phyloP scores from a whole-genome alignment of 2,888 invertebrate genomes.

The Arge pagana region DNA sequence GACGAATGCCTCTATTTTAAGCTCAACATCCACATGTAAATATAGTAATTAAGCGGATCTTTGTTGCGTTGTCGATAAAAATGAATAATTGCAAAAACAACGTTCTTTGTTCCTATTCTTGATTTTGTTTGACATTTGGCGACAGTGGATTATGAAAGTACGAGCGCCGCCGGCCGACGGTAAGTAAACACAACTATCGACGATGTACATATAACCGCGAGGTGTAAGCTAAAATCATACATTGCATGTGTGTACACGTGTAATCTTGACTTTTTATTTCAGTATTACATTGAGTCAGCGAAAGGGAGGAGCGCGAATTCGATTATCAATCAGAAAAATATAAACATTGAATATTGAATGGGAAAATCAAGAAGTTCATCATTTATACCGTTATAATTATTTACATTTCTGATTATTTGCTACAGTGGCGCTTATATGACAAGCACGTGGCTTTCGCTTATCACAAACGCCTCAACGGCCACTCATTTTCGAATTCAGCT shows the following conservation, averaged over 20 bases:
- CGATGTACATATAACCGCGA: slow-evolving; percentile 42
- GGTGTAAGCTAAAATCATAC: slow-evolving; percentile 41
- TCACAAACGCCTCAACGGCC: too few species aligned
- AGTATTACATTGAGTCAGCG: too few species aligned
- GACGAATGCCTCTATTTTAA: background rate
- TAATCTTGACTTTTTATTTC: too few species aligned
- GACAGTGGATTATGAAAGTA: slow-evolving; percentile 36
- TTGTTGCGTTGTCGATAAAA: slow-evolving; percentile 11
- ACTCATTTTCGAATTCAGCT: too few species aligned
- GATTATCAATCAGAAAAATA: too few species aligned
- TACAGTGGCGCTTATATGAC: too few species aligned
- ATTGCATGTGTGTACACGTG: slow-evolving; percentile 28
- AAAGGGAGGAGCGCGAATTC: too few species aligned
- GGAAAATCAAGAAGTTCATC: too few species aligned
- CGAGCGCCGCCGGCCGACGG: slow-evolving; percentile 38
- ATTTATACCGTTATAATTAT: too few species aligned
- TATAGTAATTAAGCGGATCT: slow-evolving; percentile 1
- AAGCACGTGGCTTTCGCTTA: too few species aligned
- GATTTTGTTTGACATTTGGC: slow-evolving; percentile 40
- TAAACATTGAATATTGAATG: too few species aligned
- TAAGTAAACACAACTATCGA: slow-evolving; percentile 37
- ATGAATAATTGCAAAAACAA: slow-evolving; percentile 1
- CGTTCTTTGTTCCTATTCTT: slow-evolving; percentile 29
- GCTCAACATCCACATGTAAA: slow-evolving; percentile 6
- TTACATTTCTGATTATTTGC: too few species aligned